Evolutionary conservation across 1,140 invertebrate species (phyloP), one percentile per base, ranked within the genome.

Genomic region (Lineus longissimus): DNA sequence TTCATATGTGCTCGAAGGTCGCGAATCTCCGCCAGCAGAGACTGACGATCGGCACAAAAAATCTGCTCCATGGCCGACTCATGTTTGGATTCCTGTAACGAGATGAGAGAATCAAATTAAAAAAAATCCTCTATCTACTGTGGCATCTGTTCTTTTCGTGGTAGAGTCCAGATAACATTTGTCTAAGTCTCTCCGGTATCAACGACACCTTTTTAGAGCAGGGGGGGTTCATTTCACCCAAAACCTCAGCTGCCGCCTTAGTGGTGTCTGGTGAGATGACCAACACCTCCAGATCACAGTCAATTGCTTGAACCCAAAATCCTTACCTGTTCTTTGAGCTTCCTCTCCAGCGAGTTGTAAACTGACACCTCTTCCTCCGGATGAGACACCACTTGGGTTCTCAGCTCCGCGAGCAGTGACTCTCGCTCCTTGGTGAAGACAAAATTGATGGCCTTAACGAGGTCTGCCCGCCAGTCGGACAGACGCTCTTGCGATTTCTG

Each of bases 381-480:
- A 59, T 63, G 67, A 13, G 64, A 66, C 13, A 71, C 51, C 13
- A 70, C 69, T 64, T 70, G 67, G 65, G 69, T 72, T 31, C 70
- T 63, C 15, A 77, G 59, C 57, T 77, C 73, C 41, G 75, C 74
- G 54, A 74, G 59, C 45, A 77, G 54, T 0, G 67, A 62, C 31
- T 73, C 69, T 40, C 73, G 45, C 56, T 77, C 75, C 47, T 73
- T 73, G 30, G 64, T 63, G 63, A 75, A 78, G 4, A 74, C 74
- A 57, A 66, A 68, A 40, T 71, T 68, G 25, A 78, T 69, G n/a
- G 71, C 64, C 13, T 66, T 63, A n/a, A 78, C 51, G 41, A 78
- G 62, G 19, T 75, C 73, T n/a, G 67, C 65, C 23, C 76, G 62
- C 76, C 76, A 78, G 67, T 78, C 76, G 57, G 64, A 66, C 0